phyloP scores from a whole-genome alignment of 2,113 vertebrate species.

The Dicrurus megarhynchus region DNA sequence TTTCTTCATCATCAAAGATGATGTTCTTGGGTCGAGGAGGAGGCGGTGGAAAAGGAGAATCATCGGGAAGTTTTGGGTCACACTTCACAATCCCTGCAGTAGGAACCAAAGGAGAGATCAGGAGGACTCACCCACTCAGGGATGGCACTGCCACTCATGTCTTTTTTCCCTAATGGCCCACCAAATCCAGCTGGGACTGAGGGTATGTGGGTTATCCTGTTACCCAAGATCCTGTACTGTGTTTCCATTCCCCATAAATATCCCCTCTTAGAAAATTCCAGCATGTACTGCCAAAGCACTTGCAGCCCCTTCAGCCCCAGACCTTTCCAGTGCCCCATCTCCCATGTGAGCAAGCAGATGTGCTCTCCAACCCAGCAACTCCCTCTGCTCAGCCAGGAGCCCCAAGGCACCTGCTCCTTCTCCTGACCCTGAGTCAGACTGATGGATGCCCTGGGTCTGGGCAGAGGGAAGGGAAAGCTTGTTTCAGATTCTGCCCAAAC shows the following conservation, averaged over 20 bases:
- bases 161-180: background rate
- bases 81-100: slow-evolving; percentile 90
- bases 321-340: background rate
- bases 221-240: background rate
- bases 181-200: background rate
- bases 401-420: background rate
- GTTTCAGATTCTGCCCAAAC: background rate
- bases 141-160: background rate
- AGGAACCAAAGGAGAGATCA: background rate
- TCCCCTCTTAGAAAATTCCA: background rate
- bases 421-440: background rate
- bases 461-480: background rate
- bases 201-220: background rate
- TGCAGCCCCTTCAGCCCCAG: background rate
- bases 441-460: background rate
- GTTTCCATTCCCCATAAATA: background rate
- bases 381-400: background rate
- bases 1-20: slow-evolving; percentile 97
- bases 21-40: slow-evolving; percentile 86
- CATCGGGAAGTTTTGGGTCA: slow-evolving; percentile 88
- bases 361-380: background rate
- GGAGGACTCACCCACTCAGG: background rate
- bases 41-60: slow-evolving; percentile 77
- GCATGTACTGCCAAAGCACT: background rate
- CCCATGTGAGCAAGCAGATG: background rate